A percentile compares a stretch with the other conserved stretches of the same genome.
Conservation (phyloP, 1,140 invertebrate species). For the Fragariocoptes setiger region DNA sequence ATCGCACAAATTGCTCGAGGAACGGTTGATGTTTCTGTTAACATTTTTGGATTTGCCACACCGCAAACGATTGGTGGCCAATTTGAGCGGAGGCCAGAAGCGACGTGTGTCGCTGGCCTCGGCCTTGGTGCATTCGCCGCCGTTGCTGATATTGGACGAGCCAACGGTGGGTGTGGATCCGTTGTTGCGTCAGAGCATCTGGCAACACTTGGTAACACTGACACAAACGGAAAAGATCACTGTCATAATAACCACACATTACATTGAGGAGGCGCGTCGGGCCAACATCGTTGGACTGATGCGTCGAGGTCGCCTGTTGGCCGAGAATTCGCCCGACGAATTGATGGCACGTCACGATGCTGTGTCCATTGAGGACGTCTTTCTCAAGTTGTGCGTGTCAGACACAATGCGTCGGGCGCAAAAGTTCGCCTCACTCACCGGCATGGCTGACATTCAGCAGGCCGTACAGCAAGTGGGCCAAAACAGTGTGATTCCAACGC, state of each 20-base stretch:
- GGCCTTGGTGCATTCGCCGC: constrained; percentile 64
- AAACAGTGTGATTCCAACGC: background rate
- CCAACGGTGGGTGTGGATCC: constrained; percentile 75
- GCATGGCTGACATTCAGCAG: background rate
- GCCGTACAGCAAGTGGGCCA: background rate
- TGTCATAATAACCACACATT: constrained; percentile 19
- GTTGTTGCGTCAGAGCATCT: constrained; percentile 51
- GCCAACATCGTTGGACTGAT: constrained; percentile 18
- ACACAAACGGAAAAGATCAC: constrained; percentile 27
- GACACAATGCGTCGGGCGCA: background rate
- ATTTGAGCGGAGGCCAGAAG: constrained; percentile 54
- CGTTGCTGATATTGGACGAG: constrained; percentile 68
- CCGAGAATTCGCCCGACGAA: constrained; percentile 15
- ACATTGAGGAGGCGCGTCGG: constrained; percentile 18
- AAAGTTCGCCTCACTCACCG: background rate
- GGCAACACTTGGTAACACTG: constrained; percentile 53
- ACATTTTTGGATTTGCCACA: constrained; percentile 58
- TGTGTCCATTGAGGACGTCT: constrained; percentile 34
- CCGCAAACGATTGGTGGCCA: constrained; percentile 12
- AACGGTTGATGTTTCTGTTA: constrained; percentile 49
- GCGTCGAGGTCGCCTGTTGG: constrained; percentile 16
- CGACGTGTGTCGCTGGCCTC: constrained; percentile 64
- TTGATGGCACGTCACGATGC: constrained; percentile 12
- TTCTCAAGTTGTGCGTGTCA: constrained; percentile 22
- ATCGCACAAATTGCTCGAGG: constrained; percentile 18